Evolutionary conservation across 1,140 invertebrate genomes (phyloP).

Genomic region (Platyura marginata): DNA sequence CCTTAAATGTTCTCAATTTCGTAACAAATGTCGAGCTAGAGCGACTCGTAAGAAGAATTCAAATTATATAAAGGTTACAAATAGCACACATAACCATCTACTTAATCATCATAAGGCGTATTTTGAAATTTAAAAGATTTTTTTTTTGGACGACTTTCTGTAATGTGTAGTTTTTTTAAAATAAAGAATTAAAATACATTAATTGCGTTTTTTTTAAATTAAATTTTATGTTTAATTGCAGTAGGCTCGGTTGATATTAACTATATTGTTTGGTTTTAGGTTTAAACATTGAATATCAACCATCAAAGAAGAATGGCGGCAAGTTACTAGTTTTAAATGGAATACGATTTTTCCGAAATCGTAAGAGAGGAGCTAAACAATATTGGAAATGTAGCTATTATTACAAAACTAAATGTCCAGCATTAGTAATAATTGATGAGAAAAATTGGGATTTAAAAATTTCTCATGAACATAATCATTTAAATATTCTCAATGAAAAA

Average conservation of each 20-base stretch:
- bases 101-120: too few species aligned
- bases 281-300: slow-evolving; percentile 19
- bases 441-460: slow-evolving; percentile 15
- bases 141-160: neutral
- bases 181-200: too few species aligned
- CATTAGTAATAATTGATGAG: slow-evolving; percentile 22
- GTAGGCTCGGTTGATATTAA: too few species aligned
- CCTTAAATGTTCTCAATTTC: slow-evolving; percentile 18
- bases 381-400: slow-evolving; percentile 25
- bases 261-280: too few species aligned
- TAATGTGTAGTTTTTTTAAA: too few species aligned
- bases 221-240: too few species aligned
- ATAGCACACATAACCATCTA: too few species aligned
- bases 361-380: slow-evolving; percentile 19
- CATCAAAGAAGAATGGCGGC: slow-evolving; percentile 23
- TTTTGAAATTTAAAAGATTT: too few species aligned
- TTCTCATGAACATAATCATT: slow-evolving; percentile 20
- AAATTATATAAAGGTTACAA: too few species aligned
- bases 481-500: too few species aligned
- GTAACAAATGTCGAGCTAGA: slow-evolving; percentile 14
- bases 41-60: too few species aligned
- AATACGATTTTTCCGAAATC: slow-evolving; percentile 22
- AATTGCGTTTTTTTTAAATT: too few species aligned
- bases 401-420: slow-evolving; percentile 21
- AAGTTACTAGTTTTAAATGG: slow-evolving; percentile 24